Evolutionary conservation across 2,888 invertebrate genomes (phyloP), one percentile per base, ranked within the genome.

Genomic region (Strigamia maritima): DNA sequence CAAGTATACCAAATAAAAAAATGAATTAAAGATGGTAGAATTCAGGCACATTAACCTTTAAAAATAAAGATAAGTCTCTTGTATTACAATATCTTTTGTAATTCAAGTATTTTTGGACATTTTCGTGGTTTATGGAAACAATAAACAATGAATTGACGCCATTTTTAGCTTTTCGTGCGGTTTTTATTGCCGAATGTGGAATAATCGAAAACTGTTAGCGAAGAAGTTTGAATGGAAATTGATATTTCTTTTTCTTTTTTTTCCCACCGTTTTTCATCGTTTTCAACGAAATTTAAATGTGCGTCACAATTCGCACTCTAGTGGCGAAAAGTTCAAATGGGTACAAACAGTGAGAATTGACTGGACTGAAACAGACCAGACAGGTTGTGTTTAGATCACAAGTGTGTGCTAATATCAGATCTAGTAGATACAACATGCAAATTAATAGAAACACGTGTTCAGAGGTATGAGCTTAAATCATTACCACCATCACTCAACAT

Each of bases 271-370:
- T 10, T 16, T 22, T n/a, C 6, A 0, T 19, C 4, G 1, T 19
- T 28, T 70, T 16, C 14, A 12, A 70, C 14, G 70, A 3, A 28
- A 70, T 28, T 70, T 70, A 0, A 2, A 26, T 12, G 70, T 70
- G 70, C 70, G 28, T 70, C 70, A 70, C 7, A 70, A 70, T 70
- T 70, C 70, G 70, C 70, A 70, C 70, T 70, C 70, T 70, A 28
- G 70, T 70, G 70, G 70, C n/a, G 70, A 70, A 70, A 70, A 70
- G 70, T 70, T 70, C 70, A 70, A 70, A 28, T 70, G 70, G 28
- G 70, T 70, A 70, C 70, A 70, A 26, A 8, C 2, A 12, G 26
- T 19, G 54, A 19, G 22, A 54, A 70, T 12, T 26, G 70, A 28
- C 26, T 28, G 28, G 70, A 70, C 70, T 70, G 70, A 26, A 70